Conservation (phyloP, 2,113 vertebrate genomes). For the Mormyrus iriodes region DNA sequence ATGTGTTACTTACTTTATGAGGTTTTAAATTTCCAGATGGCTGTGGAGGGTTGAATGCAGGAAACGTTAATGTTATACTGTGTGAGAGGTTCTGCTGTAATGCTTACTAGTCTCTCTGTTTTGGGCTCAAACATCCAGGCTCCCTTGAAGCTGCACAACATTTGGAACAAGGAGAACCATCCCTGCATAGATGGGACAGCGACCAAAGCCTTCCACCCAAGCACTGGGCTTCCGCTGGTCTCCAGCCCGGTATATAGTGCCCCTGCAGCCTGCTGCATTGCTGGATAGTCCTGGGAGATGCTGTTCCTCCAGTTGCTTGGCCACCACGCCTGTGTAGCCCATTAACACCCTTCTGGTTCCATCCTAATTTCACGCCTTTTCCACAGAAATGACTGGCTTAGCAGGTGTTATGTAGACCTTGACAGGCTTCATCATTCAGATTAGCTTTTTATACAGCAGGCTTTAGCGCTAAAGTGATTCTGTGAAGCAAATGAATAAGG, state of each 20-base stretch:
- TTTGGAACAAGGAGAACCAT: slow-evolving; percentile 80
- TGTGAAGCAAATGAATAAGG: neutral
- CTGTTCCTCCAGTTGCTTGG: neutral
- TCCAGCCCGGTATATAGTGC: slow-evolving; percentile 83
- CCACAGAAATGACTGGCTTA: neutral
- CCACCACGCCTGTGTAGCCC: neutral
- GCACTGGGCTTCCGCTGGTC: slow-evolving; percentile 90
- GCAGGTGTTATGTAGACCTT: neutral
- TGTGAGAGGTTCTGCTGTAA: neutral
- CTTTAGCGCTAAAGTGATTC: neutral
- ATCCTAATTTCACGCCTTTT: neutral
- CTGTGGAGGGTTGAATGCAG: neutral
- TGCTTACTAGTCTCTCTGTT: slow-evolving; percentile 25
- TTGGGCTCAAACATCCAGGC: slow-evolving; percentile 59
- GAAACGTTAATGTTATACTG: neutral
- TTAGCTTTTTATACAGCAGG: neutral
- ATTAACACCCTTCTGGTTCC: neutral
- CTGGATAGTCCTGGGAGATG: neutral
- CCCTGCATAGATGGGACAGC: slow-evolving; percentile 81
- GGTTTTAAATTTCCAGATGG: neutral
- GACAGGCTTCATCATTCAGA: neutral
- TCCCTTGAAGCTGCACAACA: slow-evolving; percentile 70
- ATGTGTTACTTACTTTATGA: neutral
- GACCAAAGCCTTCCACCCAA: slow-evolving; percentile 92
- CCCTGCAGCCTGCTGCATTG: neutral